A percentile compares a stretch with the other conserved stretches of the same genome.
phyloP scores from a whole-genome alignment of 2,113 vertebrate species.

The Mus spicilegus region DNA sequence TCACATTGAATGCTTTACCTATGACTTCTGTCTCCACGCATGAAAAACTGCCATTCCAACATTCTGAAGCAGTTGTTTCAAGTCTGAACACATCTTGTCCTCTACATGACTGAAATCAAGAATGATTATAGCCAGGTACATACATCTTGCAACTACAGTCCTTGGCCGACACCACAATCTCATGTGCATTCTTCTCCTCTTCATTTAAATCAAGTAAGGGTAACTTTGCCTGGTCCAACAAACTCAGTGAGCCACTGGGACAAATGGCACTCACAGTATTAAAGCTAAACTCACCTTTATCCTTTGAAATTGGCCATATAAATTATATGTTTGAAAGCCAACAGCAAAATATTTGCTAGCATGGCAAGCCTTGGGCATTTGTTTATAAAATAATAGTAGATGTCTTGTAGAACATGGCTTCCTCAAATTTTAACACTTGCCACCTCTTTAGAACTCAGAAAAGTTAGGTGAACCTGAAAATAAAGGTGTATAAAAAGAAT shows the following conservation, averaged over 20 bases:
- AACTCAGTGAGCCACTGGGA: conserved; percentile 2
- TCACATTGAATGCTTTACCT: not conserved
- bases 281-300: not conserved
- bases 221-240: not conserved
- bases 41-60: conserved; percentile 19
- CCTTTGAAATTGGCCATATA: not conserved
- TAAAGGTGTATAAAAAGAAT: not conserved
- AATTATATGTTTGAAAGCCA: not conserved
- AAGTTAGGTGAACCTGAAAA: not conserved
- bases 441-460: not conserved
- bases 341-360: not conserved
- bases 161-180: not conserved
- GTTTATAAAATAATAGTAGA: not conserved
- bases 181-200: not conserved
- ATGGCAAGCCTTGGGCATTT: not conserved
- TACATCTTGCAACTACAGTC: not conserved
- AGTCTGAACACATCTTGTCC: conserved; percentile 4
- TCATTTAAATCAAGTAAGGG: not conserved
- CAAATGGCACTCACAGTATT: not conserved
- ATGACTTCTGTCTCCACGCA: not conserved
- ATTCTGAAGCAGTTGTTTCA: not conserved
- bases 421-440: not conserved
- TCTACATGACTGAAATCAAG: not conserved
- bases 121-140: not conserved
- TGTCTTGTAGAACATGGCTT: not conserved